These are phyloP conservation scores for Standfussiana lucernea DNA, from an alignment of 2,888 invertebrate genomes.

Conservation along the genomic window DNA sequence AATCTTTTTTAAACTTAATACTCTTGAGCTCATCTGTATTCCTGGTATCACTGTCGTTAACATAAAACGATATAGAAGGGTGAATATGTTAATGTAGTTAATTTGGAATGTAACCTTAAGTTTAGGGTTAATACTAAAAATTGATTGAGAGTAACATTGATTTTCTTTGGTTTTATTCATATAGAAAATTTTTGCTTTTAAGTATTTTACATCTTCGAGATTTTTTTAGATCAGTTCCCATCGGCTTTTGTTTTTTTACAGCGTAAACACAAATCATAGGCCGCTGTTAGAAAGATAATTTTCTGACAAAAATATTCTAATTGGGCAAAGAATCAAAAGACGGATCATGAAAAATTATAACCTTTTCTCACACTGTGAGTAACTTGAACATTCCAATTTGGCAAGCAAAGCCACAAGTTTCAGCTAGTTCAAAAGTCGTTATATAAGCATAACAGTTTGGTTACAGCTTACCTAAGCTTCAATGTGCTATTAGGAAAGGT, in stretches of 20 bases:
- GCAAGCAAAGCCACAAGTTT: conserved; percentile 2
- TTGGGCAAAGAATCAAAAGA: conserved; percentile 21
- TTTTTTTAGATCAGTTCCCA: background rate
- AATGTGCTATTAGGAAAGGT: conserved; percentile 24
- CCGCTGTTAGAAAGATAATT: background rate
- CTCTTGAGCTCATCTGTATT: conserved; percentile 1
- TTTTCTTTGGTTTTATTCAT: background rate
- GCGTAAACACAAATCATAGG: background rate
- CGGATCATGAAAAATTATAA: conserved; percentile 1
- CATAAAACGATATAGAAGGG: background rate
- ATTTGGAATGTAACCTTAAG: background rate
- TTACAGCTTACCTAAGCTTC: conserved; percentile 24
- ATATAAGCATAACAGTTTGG: conserved; percentile 28
- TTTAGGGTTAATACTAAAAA: conserved; percentile 3
- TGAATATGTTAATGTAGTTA: conserved; percentile 1
- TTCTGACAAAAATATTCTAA: background rate
- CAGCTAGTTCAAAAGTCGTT: conserved; percentile 9
- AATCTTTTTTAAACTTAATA: background rate
- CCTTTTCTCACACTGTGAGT: background rate
- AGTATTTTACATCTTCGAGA: background rate
- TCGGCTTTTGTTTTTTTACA: background rate
- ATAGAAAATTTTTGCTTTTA: background rate
- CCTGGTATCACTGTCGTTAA: background rate
- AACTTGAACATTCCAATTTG: conserved; percentile 4
- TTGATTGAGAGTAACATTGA: background rate